A percentile compares a stretch with the other conserved stretches of the same genome.
phyloP scores from a whole-genome alignment of 2,797 vertebrate genomes.

The Enteromius paludinosus region DNA sequence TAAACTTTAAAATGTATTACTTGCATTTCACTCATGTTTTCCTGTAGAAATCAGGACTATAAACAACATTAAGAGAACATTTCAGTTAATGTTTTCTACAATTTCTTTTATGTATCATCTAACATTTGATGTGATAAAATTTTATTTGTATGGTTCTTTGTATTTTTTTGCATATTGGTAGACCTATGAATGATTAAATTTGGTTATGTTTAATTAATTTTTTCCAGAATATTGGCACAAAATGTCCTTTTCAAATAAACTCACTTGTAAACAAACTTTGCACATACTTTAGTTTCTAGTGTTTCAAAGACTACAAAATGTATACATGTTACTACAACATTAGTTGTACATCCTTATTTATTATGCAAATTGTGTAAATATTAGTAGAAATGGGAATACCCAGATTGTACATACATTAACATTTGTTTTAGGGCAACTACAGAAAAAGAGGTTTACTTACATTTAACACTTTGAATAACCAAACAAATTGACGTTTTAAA shows the following conservation, averaged over 20 bases:
- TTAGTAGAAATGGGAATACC: background rate
- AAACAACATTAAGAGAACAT: background rate
- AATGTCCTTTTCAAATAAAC: background rate
- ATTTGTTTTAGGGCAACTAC: background rate
- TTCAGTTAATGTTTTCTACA: background rate
- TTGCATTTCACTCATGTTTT: background rate
- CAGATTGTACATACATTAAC: background rate
- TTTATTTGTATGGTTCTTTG: background rate
- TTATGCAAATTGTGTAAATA: background rate
- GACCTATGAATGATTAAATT: background rate
- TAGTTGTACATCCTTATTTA: background rate
- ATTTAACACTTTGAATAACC: background rate
- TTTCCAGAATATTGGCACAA: background rate
- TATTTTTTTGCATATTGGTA: background rate
- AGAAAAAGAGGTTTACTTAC: background rate
- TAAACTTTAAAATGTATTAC: too few relatives aligned
- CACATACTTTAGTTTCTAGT: background rate
- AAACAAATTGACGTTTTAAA: background rate
- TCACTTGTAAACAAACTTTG: background rate
- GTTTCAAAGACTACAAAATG: background rate
- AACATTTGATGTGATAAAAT: background rate
- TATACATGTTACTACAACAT: background rate
- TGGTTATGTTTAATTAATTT: background rate
- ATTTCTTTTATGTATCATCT: background rate
- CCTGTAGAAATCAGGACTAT: background rate